Evolutionary conservation across 2,888 invertebrate species (phyloP), one percentile per base, ranked within the genome.

Genomic region (Ornithoptera alexandrae): DNA sequence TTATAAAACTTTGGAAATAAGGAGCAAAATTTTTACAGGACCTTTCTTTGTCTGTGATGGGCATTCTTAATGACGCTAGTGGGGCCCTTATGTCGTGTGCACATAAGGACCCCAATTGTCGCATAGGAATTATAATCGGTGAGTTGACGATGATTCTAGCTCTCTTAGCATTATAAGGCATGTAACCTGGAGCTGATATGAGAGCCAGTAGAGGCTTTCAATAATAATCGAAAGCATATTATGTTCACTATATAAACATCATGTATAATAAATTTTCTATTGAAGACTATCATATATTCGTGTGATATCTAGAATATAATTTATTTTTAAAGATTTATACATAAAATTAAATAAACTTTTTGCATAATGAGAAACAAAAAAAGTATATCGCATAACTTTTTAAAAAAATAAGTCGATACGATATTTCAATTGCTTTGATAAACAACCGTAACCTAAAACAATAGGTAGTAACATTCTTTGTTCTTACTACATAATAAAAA

Each of bases 11-110:
- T 69, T 36, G 77, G 69, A 73, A 81, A 76, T 71, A 74, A 83
- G 62, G 57, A 58, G 62, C 58, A 39, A 59, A 58, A 70, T 67
- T 84, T 88, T 92, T 94, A 77, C 94, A 96, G 96, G 97, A 97
- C 84, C 93, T 97, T 77, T 88, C 94, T 77, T 95, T 98, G 81
- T 95, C 96, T 79, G 96, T 98, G 81, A 96, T 96, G 93, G 98
- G 97, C 76, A 95, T 98, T 80, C 94, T 99, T 80, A 98, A 98
- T 87, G 98, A 99, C 90, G 97, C 98, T 71, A 97, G 97, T 56
- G 98, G 98, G 75, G 97, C 97, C 24, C 93, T 98, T 77, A 97
- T 98, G 97, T 97, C 98, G 18, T 98, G 97, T 90, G 97, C 97
- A 71, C 96, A 96, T 93, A 94, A 95, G 84, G 95, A 97, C 86